Evolutionary conservation across 2,113 vertebrate genomes (phyloP).

Genomic region (Ardeotis arabs): DNA sequence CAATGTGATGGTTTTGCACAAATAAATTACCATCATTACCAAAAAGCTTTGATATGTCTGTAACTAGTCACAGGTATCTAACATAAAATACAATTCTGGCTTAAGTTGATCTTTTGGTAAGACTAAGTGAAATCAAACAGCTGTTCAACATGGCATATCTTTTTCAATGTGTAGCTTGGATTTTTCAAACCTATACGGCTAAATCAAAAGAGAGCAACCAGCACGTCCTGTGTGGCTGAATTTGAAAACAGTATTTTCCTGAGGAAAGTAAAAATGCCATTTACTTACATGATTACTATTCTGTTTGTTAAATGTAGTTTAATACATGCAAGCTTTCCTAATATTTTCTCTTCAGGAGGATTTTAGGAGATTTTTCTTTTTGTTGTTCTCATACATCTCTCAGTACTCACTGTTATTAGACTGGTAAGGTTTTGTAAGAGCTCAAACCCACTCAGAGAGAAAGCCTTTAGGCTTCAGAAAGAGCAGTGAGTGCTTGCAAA

Average conservation of each 20-base stretch:
- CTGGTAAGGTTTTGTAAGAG: not conserved
- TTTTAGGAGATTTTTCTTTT: not conserved
- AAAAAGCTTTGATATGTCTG: not conserved
- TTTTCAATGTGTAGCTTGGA: not conserved
- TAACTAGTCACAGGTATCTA: not conserved
- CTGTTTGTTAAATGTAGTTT: not conserved
- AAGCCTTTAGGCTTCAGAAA: not conserved
- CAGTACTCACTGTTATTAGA: not conserved
- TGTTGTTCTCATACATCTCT: not conserved
- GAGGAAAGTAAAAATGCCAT: not conserved
- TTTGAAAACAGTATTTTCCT: not conserved
- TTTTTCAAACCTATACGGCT: not conserved
- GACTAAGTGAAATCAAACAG: not conserved
- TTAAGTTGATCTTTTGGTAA: not conserved
- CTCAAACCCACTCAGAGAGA: not conserved
- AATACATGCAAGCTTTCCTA: not conserved
- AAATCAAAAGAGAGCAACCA: not conserved
- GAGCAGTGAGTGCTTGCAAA: not conserved
- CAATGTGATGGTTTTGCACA: not conserved
- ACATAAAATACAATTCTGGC: not conserved
- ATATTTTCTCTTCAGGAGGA: not conserved
- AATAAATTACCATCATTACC: not conserved
- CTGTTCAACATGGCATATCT: not conserved
- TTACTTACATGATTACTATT: not conserved
- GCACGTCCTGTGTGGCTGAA: not conserved